These are phyloP conservation scores for Formica aserva DNA, from an alignment of 2,888 invertebrate species.

Conservation along the genomic window DNA sequence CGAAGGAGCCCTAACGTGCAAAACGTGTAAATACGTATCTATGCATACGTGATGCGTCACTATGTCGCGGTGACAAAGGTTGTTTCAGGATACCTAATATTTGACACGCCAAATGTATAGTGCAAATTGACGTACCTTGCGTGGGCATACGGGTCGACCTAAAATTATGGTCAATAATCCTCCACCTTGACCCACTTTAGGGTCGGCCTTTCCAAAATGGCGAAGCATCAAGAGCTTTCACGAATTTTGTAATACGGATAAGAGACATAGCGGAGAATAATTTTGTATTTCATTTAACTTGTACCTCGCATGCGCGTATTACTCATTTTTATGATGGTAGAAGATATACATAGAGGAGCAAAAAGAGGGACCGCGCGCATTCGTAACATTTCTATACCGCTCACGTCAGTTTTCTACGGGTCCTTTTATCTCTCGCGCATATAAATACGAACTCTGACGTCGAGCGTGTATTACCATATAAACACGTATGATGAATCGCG, in stretches of 20 bases:
- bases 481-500: conserved; percentile 22
- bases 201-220: not conserved
- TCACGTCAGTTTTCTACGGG: conserved; percentile 32
- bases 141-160: not conserved
- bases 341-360: not conserved
- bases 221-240: not conserved
- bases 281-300: not conserved
- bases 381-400: conserved; percentile 27
- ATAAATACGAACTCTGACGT: conserved; percentile 24
- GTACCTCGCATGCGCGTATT: not conserved
- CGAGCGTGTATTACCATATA: conserved; percentile 14
- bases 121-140: conserved; percentile 22
- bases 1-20: not conserved
- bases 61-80: conserved; percentile 25
- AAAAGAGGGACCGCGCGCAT: not conserved
- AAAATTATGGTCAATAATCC: not conserved
- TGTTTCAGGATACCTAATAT: conserved; percentile 23
- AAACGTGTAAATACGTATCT: not conserved
- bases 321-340: conserved; percentile 1
- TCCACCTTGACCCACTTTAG: not conserved
- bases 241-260: not conserved
- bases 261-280: not conserved
- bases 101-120: conserved; percentile 25
- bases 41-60: conserved; percentile 26
- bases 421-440: conserved; percentile 25